Evolutionary conservation across 2,113 vertebrate genomes (phyloP).

Genomic region (Macroglossus sobrinus): DNA sequence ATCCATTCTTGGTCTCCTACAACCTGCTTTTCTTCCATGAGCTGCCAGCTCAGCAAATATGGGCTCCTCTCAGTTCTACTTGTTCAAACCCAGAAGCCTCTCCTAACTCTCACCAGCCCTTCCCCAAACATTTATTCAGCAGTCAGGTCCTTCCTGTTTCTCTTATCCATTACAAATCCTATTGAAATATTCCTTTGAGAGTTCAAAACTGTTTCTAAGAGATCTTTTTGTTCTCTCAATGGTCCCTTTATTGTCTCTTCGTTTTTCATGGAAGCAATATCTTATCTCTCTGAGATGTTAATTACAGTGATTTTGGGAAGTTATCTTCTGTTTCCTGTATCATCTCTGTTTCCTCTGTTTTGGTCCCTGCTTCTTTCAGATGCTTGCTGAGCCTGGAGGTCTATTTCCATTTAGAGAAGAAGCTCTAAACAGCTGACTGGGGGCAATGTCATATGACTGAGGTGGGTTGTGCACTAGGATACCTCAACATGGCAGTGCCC

Average conservation of each 20-base stretch:
- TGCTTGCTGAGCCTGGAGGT: not conserved
- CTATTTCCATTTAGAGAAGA: not conserved
- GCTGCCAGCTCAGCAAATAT: not conserved
- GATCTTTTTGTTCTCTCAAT: not conserved
- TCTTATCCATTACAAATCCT: not conserved
- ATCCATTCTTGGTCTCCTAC: not conserved
- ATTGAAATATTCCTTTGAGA: not conserved
- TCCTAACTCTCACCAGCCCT: not conserved
- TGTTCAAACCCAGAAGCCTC: not conserved
- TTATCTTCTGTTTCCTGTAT: not conserved
- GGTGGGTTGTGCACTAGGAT: not conserved
- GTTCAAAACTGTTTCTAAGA: not conserved
- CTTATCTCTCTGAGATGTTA: not conserved
- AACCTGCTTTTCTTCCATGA: not conserved
- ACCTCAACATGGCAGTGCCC: not conserved
- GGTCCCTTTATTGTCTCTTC: not conserved
- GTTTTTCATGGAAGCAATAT: not conserved
- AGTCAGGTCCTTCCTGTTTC: not conserved
- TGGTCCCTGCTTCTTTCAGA: not conserved
- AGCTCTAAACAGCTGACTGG: not conserved
- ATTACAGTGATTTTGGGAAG: not conserved
- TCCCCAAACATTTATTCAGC: not conserved
- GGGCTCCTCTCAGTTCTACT: not conserved
- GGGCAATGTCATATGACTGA: not conserved
- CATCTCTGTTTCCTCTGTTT: not conserved